Evolutionary conservation across 1,140 invertebrate species (phyloP), one percentile per base, ranked within the genome.

Genomic region (Ganaspis sp.): DNA sequence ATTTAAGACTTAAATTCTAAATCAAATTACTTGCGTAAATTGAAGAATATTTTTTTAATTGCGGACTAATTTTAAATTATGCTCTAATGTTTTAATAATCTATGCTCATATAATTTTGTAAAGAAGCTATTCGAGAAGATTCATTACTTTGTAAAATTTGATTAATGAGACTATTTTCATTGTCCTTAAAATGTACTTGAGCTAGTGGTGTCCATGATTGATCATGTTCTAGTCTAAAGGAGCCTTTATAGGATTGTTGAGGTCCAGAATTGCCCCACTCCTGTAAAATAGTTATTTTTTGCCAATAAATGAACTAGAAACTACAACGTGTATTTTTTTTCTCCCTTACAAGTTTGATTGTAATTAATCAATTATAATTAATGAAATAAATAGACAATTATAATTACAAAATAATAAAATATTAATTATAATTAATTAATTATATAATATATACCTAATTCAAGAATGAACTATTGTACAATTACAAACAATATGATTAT

Each of bases 161-260:
- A 75, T 85, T 76, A 0, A 90, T 72, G 8, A 86, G 38, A 58
- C 40, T 70, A 29, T 85, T 79, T 72, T 90, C 83, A 74, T 83
- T 74, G 37, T 90, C 79, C 75, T 85, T 88, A 1, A 64, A 71
- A 21, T 87, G 53, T 40, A 92, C 86, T 77, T 92, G 84, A 4
- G 90, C 88, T 72, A 92, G 71, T 3, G 94, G 92, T 9, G 94
- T 96, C 94, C 95, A 96, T 11, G 93, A 94, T 74, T 92, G 90
- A 88, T 96, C 95, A 54, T 91, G 87, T 85, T 96, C 95, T 26
- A 96, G 87, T 85, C 93, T 92, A 82, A 92, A 96, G 40, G 93
- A 93, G 23, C 94, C 95, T 64, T 94, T 88, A 83, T 92, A 95
- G 29, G 88, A 87, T 81, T 95, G 94, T n/a, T 93, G 91, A 1